A percentile compares a stretch with the other conserved stretches of the same genome.
phyloP scores from a whole-genome alignment of 2,888 invertebrate species.

The Gasteruption jaculator region DNA sequence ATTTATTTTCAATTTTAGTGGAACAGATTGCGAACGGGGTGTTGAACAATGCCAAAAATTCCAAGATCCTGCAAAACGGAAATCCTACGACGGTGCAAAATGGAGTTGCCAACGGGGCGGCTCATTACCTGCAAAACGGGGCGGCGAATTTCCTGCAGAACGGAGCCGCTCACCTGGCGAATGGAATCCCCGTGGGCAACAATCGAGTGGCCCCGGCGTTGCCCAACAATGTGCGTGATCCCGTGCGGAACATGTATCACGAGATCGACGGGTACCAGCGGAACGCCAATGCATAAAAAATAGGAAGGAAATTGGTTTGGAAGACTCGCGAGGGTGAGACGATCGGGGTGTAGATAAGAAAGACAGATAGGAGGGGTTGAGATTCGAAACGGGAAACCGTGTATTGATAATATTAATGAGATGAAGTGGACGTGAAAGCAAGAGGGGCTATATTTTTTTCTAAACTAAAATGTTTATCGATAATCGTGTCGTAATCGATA shows the following conservation, averaged over 20 bases:
- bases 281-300: constrained; percentile 37
- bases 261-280: constrained; percentile 50
- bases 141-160: constrained; percentile 37
- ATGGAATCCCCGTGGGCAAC: constrained; percentile 32
- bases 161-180: constrained; percentile 36
- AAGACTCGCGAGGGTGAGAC: too few species aligned
- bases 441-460: too few species aligned
- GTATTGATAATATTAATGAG: too few species aligned
- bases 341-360: too few species aligned
- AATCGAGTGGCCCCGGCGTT: constrained; percentile 38
- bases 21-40: constrained; percentile 46
- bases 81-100: constrained; percentile 39
- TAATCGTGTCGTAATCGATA: too few species aligned
- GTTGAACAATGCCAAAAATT: constrained; percentile 43
- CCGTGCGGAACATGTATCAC: constrained; percentile 49
- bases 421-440: too few species aligned
- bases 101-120: constrained; percentile 25
- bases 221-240: constrained; percentile 29
- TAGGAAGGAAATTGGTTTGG: constrained; percentile 1
- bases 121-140: constrained; percentile 32
- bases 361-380: too few species aligned
- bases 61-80: constrained; percentile 26
- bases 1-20: too few species aligned
- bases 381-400: too few species aligned
- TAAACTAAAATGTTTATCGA: too few species aligned